Base-by-base conservation (phyloP, 2,888 invertebrate genomes). In the Molanna angustata region DNA sequence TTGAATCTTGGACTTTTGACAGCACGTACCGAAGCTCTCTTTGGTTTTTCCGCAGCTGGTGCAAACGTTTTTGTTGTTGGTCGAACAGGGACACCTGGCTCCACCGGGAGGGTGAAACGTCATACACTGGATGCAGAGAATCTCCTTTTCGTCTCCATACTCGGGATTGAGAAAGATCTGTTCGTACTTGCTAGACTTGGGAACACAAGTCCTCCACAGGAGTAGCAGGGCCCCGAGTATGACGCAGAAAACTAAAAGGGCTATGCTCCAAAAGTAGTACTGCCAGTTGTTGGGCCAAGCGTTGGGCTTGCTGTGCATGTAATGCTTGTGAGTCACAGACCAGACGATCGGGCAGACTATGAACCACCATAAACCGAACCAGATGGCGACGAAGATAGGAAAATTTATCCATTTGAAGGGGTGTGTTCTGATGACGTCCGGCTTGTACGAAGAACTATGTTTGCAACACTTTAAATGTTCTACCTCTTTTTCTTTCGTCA, bases 391-490 rank as follows among this genome's bases (percentile, higher is more conserved):
- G 17, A 58, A 56, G 2, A 56, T 32, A 2, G 58, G 58, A 41
- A 58, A 58, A 45, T 56, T 31, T 9, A 56, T 56, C 58, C 58
- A 58, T 45, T 53, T 56, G 18, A 58, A 58, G 2, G 58, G 58
- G 18, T 58, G 52, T 6, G 58, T 18, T 40, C 56, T 49, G 13
- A 51, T 35, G 17, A 42, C 7, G 17, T 58, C 32, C 3, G 58
- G 56, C 17, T 31, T 17, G 21, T 49, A 49, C 1, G 31, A 46
- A 3, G 45, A 45, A 6, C 31, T 46, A 4, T 18, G 17, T 14
- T 43, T 39, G 18, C 50, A 50, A n/a, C 50, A 50, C 19, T 44
- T 44, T 13, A 35, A 35, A 44, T 50, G 50, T 39, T 37, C 37
- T 2, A 50, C 27, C 2, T 43, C 22, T 11, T 16, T 18, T 13